Conservation (phyloP, 2,797 vertebrate genomes). For the Typhlichthys subterraneus region DNA sequence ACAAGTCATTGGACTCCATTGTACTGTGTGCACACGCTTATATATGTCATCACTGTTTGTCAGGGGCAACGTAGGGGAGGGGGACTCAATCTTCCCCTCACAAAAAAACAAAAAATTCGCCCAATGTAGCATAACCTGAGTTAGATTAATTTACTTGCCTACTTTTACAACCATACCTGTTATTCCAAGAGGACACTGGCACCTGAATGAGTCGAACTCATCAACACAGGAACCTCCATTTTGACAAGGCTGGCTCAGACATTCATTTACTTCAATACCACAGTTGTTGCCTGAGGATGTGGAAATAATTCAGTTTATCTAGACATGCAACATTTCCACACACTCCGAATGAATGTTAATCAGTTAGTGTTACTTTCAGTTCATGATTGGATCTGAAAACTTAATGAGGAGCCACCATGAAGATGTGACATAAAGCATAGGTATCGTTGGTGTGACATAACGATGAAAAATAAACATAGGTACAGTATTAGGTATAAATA, state of each 20-base stretch:
- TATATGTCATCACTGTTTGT: no score
- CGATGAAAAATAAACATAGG: no score
- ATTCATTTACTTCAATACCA: conserved; percentile 84
- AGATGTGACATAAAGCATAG: no score
- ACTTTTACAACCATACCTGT: conserved; percentile 67
- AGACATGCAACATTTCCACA: conserved; percentile 12
- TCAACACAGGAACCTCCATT: conserved; percentile 77
- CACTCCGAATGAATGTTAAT: background rate
- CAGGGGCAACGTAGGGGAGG: background rate
- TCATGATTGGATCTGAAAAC: background rate
- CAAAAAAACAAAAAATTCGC: no score
- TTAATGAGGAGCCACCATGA: no score
- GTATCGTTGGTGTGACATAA: no score
- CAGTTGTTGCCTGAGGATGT: conserved; percentile 78
- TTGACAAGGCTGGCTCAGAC: conserved; percentile 78
- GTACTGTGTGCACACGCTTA: no score
- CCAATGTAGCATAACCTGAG: no score
- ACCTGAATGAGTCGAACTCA: conserved; percentile 79
- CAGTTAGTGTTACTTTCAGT: background rate
- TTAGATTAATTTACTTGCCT: no score
- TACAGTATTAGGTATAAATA: no score
- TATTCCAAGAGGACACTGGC: conserved; percentile 76
- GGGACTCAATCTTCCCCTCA: background rate
- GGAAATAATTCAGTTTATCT: conserved; percentile 50
- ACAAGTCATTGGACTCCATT: no score